Base-by-base conservation (phyloP, 2,888 invertebrate species). In the Drosophila phalerata region DNA sequence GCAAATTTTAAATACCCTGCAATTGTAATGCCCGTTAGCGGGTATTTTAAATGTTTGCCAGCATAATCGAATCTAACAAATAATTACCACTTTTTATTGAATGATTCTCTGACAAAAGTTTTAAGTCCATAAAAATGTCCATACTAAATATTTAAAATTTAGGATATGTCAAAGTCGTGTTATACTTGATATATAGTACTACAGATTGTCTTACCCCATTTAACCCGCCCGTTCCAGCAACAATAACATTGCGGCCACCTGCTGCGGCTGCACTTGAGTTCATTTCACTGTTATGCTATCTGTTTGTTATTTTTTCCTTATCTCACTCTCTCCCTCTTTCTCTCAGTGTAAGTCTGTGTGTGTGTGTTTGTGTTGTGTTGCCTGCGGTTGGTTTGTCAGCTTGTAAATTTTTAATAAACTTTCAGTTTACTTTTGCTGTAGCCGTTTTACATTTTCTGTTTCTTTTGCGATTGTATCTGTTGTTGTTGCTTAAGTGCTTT, bases 211-310 rank as follows among this genome's bases (percentile, higher is more conserved):
- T 22, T 48, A 15, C 45, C 53, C 69, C 2, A 32, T 42, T 25
- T 55, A 38, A 45, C 37, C 30, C 49, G n/a, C 43, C 15, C 28
- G 4, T 37, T 37, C 6, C 45, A 69, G 57, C 71, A 83, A 79
- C 69, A 79, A 88, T 77, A 88, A 83, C 49, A 86, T 80, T 77
- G 65, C 73, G 69, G 85, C 82, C 89, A 85, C 85, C 85, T 85
- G 89, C 85, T 89, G 85, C 87, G 89, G 89, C 76, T 85, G 85
- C 88, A 85, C 82, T 85, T 87, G 79, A 85, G 88, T 89, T 71
- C 73, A 76, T 85, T 89, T 89, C 64, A 68, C 74, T 73, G 68
- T 71, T 72, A 56, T 69, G 70, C 73, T 73, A 71, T 74, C 61
- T 86, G 69, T 80, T 80, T 82, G 69, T 70, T 81, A 69, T 58